Conservation (phyloP, 2,113 vertebrate genomes). For the Rhagologus leucostigma region DNA sequence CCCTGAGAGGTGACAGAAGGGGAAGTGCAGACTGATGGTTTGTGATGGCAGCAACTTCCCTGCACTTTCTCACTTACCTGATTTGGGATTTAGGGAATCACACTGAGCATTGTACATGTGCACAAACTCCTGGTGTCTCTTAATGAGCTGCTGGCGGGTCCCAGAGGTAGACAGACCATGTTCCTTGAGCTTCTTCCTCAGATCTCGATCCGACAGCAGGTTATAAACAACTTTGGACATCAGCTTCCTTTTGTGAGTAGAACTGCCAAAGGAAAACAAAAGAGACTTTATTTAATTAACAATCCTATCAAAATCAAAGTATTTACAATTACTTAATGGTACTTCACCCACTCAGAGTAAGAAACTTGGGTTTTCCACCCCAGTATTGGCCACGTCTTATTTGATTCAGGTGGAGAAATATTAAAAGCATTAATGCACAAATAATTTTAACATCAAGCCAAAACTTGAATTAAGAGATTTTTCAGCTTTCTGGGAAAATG, state of each 20-base stretch:
- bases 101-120: conserved; percentile 91
- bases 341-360: not conserved
- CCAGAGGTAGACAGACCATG: conserved; percentile 82
- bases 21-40: not conserved
- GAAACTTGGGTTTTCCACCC: not conserved
- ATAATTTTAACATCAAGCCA: not conserved
- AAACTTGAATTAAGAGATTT: not conserved
- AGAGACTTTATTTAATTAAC: not conserved
- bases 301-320: not conserved
- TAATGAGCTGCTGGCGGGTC: conserved; percentile 82
- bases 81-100: conserved; percentile 86
- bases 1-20: not conserved
- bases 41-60: not conserved
- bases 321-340: not conserved
- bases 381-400: not conserved
- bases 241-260: conserved; percentile 73
- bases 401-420: not conserved
- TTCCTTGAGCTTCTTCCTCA: conserved; percentile 84
- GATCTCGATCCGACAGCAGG: conserved; percentile 83
- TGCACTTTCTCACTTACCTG: conserved; percentile 70
- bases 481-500: not conserved
- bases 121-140: conserved; percentile 86
- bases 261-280: conserved; percentile 59
- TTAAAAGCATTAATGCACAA: not conserved
- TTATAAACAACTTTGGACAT: conserved; percentile 90